Conservation (phyloP, 2,113 vertebrate species). For the Cyanistes caeruleus region DNA sequence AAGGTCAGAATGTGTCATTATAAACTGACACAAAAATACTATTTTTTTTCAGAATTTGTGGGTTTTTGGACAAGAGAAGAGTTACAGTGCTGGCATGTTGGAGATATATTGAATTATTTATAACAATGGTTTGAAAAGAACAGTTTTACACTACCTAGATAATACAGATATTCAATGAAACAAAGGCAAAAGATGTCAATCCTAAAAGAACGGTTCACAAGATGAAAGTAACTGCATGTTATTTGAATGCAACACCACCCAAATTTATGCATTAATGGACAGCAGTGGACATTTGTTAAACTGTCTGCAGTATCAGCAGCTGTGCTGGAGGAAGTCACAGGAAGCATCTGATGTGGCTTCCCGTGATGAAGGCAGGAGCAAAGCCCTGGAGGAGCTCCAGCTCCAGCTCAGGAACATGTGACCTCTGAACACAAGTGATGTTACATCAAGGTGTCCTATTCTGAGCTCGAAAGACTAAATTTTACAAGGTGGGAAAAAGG, state of each 20-base stretch:
- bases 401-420: background rate
- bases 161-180: background rate
- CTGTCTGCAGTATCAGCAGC: background rate
- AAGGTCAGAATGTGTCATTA: background rate
- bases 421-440: background rate
- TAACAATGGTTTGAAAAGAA: background rate
- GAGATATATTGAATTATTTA: background rate
- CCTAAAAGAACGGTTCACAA: background rate
- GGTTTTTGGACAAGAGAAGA: background rate
- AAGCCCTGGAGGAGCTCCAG: background rate
- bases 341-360: background rate
- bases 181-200: background rate
- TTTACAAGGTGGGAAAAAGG: background rate
- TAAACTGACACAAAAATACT: background rate
- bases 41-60: background rate
- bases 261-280: background rate
- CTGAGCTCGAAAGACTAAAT: background rate
- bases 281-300: background rate
- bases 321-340: background rate
- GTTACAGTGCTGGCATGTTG: background rate
- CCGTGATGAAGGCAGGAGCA: background rate
- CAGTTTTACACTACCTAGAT: background rate
- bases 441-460: background rate
- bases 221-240: background rate
- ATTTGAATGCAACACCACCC: background rate